Evolutionary conservation across 2,888 invertebrate species (phyloP), one percentile per base, ranked within the genome.

Genomic region (Rotaria sp.): DNA sequence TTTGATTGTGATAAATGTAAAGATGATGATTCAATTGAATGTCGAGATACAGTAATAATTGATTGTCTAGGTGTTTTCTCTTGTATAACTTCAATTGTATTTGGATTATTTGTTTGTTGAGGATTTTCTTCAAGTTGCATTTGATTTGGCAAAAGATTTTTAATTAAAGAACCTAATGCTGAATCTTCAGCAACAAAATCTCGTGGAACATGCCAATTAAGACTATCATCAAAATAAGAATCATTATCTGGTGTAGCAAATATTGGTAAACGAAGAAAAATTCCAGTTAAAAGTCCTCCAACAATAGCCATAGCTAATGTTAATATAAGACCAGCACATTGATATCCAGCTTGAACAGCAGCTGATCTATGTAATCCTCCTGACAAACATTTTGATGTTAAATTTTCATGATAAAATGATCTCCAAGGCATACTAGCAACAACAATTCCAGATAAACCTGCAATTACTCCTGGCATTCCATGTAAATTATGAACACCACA

Each of bases 401-500:
- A 75, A 75, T 45, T 45, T 41, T 75, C 75, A 4, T 21, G 7
- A 75, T 75, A 75, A 2, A 75, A 26, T 26, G 75, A 75, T 75
- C 13, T 38, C 45, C 45, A 41, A 24, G 45, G 41, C 75, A 75
- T 75, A n/a, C 41, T 41, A 24, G 75, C 75, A 24, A 75, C 24
- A 75, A 75, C 45, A 26, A 75, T 75, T 8, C 26, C 2, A 75
- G 75, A 41, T 75, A 96, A 90, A 50, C 94, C 97, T 0, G 96
- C 95, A 84, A 95, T 91, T 4, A 97, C 91, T 2, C 95, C 97
- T 0, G 97, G 97, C 94, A 97, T 95, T 0, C 97, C 97, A 90
- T 98, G 97, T 30, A 98, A 93, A 92, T 97, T 97, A 92, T 97
- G 94, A 3, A 97, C 96, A 13, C 97, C 97, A 48, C 85, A 86